Percentiles rank a stretch among this genome's conserved stretches.
Evolutionary conservation across 2,113 vertebrate genomes (phyloP).

Genomic region (Phyllopteryx taeniolatus): DNA sequence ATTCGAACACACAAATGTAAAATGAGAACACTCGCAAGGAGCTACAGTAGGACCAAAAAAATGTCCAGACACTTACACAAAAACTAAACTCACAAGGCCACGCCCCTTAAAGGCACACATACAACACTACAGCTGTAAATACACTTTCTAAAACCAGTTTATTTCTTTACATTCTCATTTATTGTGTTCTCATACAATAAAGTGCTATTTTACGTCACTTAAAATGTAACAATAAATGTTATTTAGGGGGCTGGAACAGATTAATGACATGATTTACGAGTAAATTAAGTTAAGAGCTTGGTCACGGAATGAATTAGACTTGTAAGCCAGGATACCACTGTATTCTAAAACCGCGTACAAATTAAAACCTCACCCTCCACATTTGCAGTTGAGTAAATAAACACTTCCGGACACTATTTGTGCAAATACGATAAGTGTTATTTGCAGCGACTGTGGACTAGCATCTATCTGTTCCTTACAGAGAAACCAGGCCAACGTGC

Average conservation of each 20-base stretch:
- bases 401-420: neutral
- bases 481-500: slow-evolving; percentile 48
- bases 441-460: neutral
- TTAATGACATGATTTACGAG: neutral
- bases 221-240: neutral
- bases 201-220: neutral
- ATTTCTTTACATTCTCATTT: too few species aligned
- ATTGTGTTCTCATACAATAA: neutral
- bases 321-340: neutral
- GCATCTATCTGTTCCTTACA: slow-evolving; percentile 1
- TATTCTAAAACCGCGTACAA: neutral
- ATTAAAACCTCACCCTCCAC: neutral
- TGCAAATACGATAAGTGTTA: neutral
- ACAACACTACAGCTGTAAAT: too few species aligned
- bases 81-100: too few species aligned
- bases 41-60: too few species aligned
- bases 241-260: neutral
- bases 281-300: neutral
- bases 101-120: too few species aligned
- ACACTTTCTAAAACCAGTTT: too few species aligned
- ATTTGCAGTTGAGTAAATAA: neutral
- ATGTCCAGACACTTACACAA: too few species aligned
- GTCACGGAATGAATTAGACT: neutral
- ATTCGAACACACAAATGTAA: too few species aligned
- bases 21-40: too few species aligned